Conservation (phyloP, 2,113 vertebrate genomes). For the Lasiurus cinereus region DNA sequence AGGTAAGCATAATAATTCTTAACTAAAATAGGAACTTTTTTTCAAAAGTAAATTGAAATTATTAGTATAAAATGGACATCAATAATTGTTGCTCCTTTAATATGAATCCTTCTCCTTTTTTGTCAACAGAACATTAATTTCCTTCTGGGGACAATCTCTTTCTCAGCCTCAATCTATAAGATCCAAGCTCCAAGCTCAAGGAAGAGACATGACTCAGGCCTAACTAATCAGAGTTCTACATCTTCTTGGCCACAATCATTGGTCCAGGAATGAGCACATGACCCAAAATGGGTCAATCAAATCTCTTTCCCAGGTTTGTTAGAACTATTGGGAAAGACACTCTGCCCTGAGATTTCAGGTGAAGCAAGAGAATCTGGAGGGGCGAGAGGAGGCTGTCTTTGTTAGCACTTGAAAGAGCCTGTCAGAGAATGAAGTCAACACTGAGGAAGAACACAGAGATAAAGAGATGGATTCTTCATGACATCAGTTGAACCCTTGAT, state of each 20-base stretch:
- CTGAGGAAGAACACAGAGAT: not conserved
- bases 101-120: not conserved
- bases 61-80: not conserved
- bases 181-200: not conserved
- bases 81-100: not conserved
- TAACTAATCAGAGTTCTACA: not conserved
- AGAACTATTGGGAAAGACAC: not conserved
- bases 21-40: not conserved
- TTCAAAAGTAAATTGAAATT: conserved; percentile 9
- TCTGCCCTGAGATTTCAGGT: not conserved
- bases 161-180: not conserved
- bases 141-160: not conserved
- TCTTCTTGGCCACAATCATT: not conserved
- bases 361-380: not conserved
- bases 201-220: not conserved
- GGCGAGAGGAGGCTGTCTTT: not conserved
- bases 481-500: not conserved
- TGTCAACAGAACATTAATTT: not conserved
- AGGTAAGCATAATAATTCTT: not conserved
- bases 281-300: conserved; percentile 17
- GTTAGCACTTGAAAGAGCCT: not conserved
- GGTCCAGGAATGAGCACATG: not conserved
- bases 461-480: not conserved
- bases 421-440: not conserved
- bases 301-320: not conserved